Conservation (phyloP, 2,113 vertebrate genomes). For the Plecturocebus donacophilus region DNA sequence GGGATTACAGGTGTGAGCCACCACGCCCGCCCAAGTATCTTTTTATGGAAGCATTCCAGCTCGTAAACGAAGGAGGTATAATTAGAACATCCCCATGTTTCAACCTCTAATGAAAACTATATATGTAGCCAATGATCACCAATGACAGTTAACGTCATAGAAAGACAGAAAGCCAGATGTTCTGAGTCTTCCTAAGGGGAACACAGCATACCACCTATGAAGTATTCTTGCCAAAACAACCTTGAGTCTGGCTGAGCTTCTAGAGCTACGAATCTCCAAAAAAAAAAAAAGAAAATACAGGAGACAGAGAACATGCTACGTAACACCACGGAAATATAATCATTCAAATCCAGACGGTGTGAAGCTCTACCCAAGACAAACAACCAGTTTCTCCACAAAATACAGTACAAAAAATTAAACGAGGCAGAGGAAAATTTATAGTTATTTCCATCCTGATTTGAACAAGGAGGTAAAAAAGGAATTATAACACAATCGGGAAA, state of each 20-base stretch:
- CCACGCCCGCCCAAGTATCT: neutral
- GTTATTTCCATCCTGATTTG: neutral
- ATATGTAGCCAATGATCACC: neutral
- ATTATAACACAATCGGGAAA: neutral
- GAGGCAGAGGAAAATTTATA: neutral
- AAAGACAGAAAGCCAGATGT: neutral
- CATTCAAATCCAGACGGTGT: neutral
- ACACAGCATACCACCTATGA: fast-evolving
- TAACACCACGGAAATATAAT: neutral
- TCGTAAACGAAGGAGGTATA: neutral
- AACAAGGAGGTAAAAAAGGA: neutral
- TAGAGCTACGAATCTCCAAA: neutral
- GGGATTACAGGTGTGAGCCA: too few species aligned
- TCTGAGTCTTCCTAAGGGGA: neutral
- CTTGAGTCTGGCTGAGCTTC: neutral
- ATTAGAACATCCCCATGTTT: neutral
- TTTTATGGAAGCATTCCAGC: neutral
- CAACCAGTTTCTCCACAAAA: neutral
- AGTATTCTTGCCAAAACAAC: neutral
- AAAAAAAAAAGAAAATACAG: neutral
- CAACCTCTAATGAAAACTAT: neutral
- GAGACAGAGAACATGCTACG: neutral
- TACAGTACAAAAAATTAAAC: neutral
- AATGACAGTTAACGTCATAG: neutral
- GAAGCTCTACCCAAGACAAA: neutral